Base-by-base conservation (phyloP, 2,797 vertebrate species). In the Agapornis canus region DNA sequence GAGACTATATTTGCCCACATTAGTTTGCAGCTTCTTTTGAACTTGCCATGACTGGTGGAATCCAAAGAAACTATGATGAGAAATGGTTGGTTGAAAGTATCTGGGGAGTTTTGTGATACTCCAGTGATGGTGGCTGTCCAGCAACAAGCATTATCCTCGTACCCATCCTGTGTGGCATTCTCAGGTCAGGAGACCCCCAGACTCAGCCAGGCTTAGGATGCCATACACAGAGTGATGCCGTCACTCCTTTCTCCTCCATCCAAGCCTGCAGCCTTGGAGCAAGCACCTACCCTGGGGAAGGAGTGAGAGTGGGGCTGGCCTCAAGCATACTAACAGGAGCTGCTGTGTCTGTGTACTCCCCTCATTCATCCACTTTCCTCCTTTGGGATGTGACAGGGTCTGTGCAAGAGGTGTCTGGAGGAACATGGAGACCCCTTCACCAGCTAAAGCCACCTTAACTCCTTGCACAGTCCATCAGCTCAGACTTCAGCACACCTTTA, bases 11-110 rank as follows among this genome's bases (percentile, higher is more conserved):
- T 82, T 91, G 79, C 69, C 31, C 77, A 51, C 27, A 5, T 56
- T 43, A 56, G 18, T 64, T 29, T 54, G 48, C 56, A 92, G 52
- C 60, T 87, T 39, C 78, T 71, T 86, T 82, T 77, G 78, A 94
- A 73, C 81, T 87, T 5, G 0, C 61, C 32, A 6, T 10, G 56
- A 31, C 68, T 42, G 49, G 56, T 4, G 7, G 65, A 82, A 90
- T 61, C 52, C 0, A 1, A 19, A 6, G 31, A 51, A 57, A 57
- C 61, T 26, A 10, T 15, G 23, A 61, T 47, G 37, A 61, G 54
- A 68, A 86, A 9, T 6, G 35, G 45, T 7, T 71, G 35, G 16
- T 83, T 75, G 57, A 3, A 80, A 88, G 35, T 60, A 21, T 17
- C 25, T 54, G 72, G 29, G 45, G 29, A 61, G 27, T 26, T 88